Evolutionary conservation across 2,888 invertebrate species (phyloP), one percentile per base, ranked within the genome.

Genomic region (Acanthosepion esculentum): DNA sequence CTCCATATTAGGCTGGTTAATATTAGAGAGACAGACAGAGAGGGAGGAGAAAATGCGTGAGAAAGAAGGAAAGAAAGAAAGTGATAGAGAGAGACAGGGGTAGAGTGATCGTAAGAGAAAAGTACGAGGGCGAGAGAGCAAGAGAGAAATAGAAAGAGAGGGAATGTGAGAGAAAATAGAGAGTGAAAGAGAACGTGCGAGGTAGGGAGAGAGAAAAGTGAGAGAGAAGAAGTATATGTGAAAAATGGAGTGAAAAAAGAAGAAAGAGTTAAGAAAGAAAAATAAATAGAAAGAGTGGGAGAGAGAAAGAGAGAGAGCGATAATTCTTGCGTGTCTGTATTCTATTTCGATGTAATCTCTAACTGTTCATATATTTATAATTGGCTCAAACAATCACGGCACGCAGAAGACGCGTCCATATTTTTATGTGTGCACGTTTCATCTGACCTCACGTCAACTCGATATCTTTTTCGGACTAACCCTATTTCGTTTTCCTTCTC

Each of bases 301-400:
- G 59, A 20, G 59, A 20, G 23, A 59, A 15, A 59, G 59, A 20
- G 20, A 59, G 59, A 3, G n/a, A 12, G n/a, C 5, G n/a, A 12
- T 8, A 78, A 15, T 78, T 4, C 0, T 78, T 78, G 78, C 78
- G 78, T 78, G 78, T n/a, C n/a, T n/a, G 78, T 78, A 78, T 12
- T 78, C 78, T n/a, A 78, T 78, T 48, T 48, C 92, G 26, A 3
- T 92, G 92, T 92, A 23, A 92, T 92, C 50, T 92, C 92, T 29
- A 92, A 92, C 92, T 92, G 92, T 92, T 92, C 50, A 92, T 92
- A 48, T 92, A 48, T 50, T 50, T 92, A 48, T 78, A 78, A 78
- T 78, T 15, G 78, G n/a, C 5, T n/a, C 18, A 64, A 78, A 78
- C 78, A 78, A 78, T 78, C 78, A 78, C 33, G 15, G n/a, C 78